These are phyloP conservation scores for Abrostola triplasia DNA, from an alignment of 2,888 invertebrate genomes.

Conservation along the genomic window DNA sequence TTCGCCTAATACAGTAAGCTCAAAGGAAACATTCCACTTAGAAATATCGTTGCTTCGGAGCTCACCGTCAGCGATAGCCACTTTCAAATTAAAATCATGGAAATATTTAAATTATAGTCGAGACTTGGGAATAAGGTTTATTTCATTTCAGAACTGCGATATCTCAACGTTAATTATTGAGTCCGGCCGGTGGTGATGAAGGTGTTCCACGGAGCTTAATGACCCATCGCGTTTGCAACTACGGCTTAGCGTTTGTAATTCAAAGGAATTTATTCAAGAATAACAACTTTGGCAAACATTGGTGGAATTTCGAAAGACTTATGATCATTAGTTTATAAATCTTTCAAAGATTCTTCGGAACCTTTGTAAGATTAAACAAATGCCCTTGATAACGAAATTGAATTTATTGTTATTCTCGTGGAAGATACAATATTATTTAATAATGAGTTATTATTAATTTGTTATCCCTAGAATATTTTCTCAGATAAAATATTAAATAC, in stretches of 20 bases:
- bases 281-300: not conserved
- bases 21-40: slow-evolving; percentile 9
- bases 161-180: slow-evolving; percentile 53
- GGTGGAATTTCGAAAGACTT: not conserved
- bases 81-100: slow-evolving; percentile 25
- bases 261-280: slow-evolving; percentile 40
- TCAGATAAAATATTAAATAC: too few relatives aligned
- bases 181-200: slow-evolving; percentile 50
- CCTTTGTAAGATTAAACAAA: not conserved
- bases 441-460: too few relatives aligned
- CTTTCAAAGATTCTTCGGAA: not conserved
- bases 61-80: not conserved
- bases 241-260: slow-evolving; percentile 31
- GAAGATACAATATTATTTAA: too few relatives aligned
- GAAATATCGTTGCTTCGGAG: not conserved
- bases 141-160: slow-evolving; percentile 32
- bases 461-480: too few relatives aligned
- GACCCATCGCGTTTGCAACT: slow-evolving; percentile 33
- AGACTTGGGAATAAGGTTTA: slow-evolving; percentile 11
- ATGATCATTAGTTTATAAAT: not conserved
- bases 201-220: slow-evolving; percentile 42
- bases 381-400: not conserved
- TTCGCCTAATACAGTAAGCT: not conserved
- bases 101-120: slow-evolving; percentile 12
- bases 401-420: too few relatives aligned